A percentile compares a stretch with the other conserved stretches of the same genome.
Evolutionary conservation across 2,113 vertebrate species (phyloP).

Genomic region (Mesitornis unicolor): DNA sequence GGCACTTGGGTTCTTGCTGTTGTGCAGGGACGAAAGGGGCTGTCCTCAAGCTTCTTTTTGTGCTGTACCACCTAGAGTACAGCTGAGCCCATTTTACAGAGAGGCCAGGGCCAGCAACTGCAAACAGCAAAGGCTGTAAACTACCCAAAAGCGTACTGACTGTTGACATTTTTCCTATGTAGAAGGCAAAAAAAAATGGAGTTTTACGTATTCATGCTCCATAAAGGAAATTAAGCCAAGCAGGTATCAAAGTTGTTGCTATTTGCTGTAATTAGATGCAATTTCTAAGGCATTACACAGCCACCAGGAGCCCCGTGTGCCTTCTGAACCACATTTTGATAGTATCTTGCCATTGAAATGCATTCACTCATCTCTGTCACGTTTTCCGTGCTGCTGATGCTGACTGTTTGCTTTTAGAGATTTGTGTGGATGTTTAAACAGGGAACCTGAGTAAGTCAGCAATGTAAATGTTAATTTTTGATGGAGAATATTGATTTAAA

Average conservation of each 20-base stretch:
- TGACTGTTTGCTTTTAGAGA: neutral
- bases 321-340: neutral
- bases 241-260: neutral
- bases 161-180: neutral
- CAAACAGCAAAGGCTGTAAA: neutral
- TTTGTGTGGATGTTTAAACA: neutral
- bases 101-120: neutral
- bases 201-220: neutral
- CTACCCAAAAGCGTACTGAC: neutral
- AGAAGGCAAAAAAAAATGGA: rapidly evolving
- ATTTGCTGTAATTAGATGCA: neutral
- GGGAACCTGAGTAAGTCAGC: neutral
- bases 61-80: neutral
- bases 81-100: rapidly evolving
- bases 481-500: neutral
- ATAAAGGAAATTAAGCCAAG: neutral
- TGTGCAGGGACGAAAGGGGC: neutral
- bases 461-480: neutral
- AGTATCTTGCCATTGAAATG: neutral
- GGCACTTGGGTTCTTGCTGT: neutral
- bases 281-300: neutral
- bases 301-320: neutral
- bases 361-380: neutral
- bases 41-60: neutral
- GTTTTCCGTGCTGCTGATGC: neutral